Evolutionary conservation across 2,888 invertebrate genomes (phyloP), one percentile per base, ranked within the genome.

Genomic region (Metopia argyrocephala): DNA sequence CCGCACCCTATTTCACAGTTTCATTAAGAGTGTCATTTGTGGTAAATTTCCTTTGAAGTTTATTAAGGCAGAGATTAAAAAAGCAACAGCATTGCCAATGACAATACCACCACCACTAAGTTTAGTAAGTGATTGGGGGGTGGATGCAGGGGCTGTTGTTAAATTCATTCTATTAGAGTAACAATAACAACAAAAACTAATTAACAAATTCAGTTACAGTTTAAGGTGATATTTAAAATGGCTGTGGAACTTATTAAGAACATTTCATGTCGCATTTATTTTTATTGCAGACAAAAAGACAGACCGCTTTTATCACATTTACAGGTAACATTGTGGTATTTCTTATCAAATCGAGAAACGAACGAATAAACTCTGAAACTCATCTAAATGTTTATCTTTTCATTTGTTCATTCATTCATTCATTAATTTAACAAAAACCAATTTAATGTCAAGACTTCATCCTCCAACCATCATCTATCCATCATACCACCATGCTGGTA

Each of bases 161-260:
- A 15, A 21, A 38, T 54, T 52, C 4, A 52, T 18, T 57, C 31
- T 65, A 59, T 50, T 27, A 48, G 15, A 31, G 31, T 5, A 15
- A 61, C 5, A 56, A 56, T 2, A n/a, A 28, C 2, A 52, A 25
- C 27, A 59, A 76, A 76, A 76, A 62, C 56, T 68, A 76, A 76
- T 68, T 76, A 76, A 68, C 68, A 76, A 69, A 68, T 76, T 52
- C 46, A 56, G 31, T 76, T 62, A n/a, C n/a, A n/a, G n/a, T n/a
- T n/a, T n/a, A 20, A 57, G 65, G 23, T 46, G 28, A 15, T 38
- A 52, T 66, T 66, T 54, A 25, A 66, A 54, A 57, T 69, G 20
- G 15, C 48, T 28, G 46, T 45, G 27, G 45, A 45, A 12, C 15
- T 48, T 12, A 25, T 45, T 45, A 54, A 56, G 5, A 48, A 12